Evolutionary conservation across 2,113 vertebrate species (phyloP), one percentile per base, ranked within the genome.

Genomic region (Cranoglanis bouderius): DNA sequence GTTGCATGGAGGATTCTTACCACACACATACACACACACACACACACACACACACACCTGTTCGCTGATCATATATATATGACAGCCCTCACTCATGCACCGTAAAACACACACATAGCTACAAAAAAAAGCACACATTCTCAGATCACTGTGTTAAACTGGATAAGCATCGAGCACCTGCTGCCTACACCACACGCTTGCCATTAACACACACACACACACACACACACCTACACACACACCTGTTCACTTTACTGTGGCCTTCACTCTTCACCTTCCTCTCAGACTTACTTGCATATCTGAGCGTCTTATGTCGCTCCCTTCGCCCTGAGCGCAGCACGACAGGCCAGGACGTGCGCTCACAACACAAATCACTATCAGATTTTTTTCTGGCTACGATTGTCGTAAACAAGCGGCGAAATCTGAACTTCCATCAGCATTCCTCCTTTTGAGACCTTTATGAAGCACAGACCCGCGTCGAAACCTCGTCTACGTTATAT

Each of bases 221-320:
- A 78, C 16, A 35, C 32, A 40, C 80, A 82, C 78, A 82, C 88
- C 16, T 26, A 43, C 61, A 85, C 84, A 82, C 77, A 72, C 86
- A 85, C 86, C 86, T 87, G 80, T 84, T 80, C 46, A 14, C 21
- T 24, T 82, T 35, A 82, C 49, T 35, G 57, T 29, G 13, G 85
- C 35, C 85, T 46, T 85, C 75, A 87, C 85, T 88, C 75, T 61
- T 88, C 40, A 70, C 85, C 32, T 77, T 38, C 59, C 80, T 82
- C 83, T 72, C 29, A 59, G 77, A 82, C 51, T 51, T 29, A 24
- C 70, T 67, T 6, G 2, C 51, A 61, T 78, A 85, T 84, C 77
- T 29, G 26, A 61, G 35, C 24, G 19, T 53, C 81, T 63, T 12
- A 26, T 65, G 65, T 72, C 70, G 16, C 35, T 53, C 43, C 9